Evolutionary conservation across 2,113 vertebrate genomes (phyloP).

Genomic region (Actenoides hombroni): DNA sequence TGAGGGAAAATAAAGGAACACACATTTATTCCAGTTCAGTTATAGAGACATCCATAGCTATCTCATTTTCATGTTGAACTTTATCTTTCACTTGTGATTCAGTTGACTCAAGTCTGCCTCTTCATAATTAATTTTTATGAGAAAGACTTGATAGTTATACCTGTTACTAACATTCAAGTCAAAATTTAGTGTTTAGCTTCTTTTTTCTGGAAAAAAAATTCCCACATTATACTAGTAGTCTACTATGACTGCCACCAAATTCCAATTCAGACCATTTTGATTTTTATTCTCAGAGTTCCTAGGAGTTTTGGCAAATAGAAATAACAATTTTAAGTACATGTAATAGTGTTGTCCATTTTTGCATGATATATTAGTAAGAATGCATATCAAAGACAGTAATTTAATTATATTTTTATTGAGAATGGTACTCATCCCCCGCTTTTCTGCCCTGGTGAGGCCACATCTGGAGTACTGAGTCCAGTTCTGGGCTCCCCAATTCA

Average conservation of each 20-base stretch:
- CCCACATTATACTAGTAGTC: background rate
- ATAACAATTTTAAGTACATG: background rate
- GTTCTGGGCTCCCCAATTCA: too few species aligned
- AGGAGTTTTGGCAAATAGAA: background rate
- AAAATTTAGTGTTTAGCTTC: background rate
- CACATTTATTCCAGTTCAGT: background rate
- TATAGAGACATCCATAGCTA: background rate
- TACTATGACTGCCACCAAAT: background rate
- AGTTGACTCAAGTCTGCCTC: background rate
- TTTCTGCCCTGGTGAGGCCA: too few species aligned
- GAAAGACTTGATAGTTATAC: background rate
- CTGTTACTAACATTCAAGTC: background rate
- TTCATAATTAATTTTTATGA: background rate
- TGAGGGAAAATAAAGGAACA: too few species aligned
- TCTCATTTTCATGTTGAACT: slow-evolving; percentile 4
- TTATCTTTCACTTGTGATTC: background rate
- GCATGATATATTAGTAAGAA: background rate
- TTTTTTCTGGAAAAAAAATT: background rate
- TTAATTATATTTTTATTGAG: background rate
- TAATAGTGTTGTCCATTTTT: background rate
- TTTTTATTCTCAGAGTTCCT: background rate
- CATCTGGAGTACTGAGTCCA: too few species aligned
- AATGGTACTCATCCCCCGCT: too few species aligned
- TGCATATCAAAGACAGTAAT: background rate
- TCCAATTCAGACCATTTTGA: background rate